A percentile compares a stretch with the other conserved stretches of the same genome.
phyloP scores from a whole-genome alignment of 2,888 invertebrate genomes.

The Schrankia costaestrigalis region DNA sequence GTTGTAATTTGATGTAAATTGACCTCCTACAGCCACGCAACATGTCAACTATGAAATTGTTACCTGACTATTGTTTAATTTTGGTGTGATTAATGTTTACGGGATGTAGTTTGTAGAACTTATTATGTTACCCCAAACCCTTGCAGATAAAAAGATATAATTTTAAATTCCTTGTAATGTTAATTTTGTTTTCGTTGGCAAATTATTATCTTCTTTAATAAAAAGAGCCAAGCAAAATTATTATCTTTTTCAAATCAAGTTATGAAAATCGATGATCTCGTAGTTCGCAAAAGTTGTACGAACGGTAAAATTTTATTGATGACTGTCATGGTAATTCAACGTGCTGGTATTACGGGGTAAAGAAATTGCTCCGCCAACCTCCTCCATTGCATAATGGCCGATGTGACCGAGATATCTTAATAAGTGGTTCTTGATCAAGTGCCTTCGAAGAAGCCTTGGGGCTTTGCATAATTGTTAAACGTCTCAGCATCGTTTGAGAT shows the following conservation, averaged over 20 bases:
- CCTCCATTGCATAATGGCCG: slow-evolving; percentile 60
- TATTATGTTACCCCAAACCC: slow-evolving; percentile 8
- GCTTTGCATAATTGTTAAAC: slow-evolving; percentile 72
- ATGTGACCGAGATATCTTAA: slow-evolving; percentile 76
- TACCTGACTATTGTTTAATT: slow-evolving; percentile 60
- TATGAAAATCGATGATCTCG: slow-evolving; percentile 55
- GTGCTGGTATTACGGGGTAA: slow-evolving; percentile 49
- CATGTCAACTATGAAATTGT: slow-evolving; percentile 77
- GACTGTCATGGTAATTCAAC: slow-evolving; percentile 56
- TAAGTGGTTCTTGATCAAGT: slow-evolving; percentile 74
- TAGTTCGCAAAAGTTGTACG: slow-evolving; percentile 49
- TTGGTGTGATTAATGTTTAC: slow-evolving; percentile 60
- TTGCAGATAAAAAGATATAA: slow-evolving; percentile 7
- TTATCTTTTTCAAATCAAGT: slow-evolving; percentile 39
- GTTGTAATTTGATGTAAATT: slow-evolving; percentile 77
- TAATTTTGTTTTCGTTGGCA: neutral
- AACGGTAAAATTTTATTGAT: slow-evolving; percentile 69
- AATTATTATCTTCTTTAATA: slow-evolving; percentile 1
- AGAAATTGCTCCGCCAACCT: slow-evolving; percentile 50
- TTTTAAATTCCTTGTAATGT: no score
- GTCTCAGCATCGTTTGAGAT: slow-evolving; percentile 34
- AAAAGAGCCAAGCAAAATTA: slow-evolving; percentile 14
- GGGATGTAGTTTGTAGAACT: slow-evolving; percentile 16
- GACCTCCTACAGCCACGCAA: slow-evolving; percentile 68
- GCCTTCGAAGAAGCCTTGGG: slow-evolving; percentile 48